Conservation (phyloP, 2,888 invertebrate species). For the Diadromus collaris region DNA sequence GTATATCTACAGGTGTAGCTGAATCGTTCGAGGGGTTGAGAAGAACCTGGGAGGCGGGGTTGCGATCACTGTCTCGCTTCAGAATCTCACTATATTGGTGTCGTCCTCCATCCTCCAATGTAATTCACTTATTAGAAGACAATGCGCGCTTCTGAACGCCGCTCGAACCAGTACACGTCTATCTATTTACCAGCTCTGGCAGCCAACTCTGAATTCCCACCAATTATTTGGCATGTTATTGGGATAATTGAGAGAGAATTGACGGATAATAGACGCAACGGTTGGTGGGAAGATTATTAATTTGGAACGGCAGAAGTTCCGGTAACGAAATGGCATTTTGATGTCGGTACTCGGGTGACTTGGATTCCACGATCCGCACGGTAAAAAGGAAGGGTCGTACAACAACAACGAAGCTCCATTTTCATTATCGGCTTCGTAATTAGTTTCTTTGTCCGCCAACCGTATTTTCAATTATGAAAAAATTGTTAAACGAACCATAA, state of each 20-base stretch:
- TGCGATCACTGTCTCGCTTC: constrained; percentile 32
- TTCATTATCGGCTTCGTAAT: too few species aligned
- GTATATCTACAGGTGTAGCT: background rate
- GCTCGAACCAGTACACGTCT: constrained; percentile 14
- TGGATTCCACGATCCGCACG: too few species aligned
- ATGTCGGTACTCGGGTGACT: background rate
- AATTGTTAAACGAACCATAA: background rate
- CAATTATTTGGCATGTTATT: constrained; percentile 53
- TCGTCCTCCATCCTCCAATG: constrained; percentile 28
- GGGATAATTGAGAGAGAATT: constrained; percentile 27
- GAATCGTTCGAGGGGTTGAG: constrained; percentile 8
- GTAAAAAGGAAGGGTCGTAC: too few species aligned
- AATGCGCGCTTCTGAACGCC: constrained; percentile 49
- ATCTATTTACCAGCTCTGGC: constrained; percentile 25
- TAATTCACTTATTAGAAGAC: constrained; percentile 56
- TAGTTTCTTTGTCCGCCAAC: background rate
- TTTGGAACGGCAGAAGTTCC: background rate
- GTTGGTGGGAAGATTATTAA: background rate
- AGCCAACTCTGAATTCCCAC: constrained; percentile 46
- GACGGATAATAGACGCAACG: background rate
- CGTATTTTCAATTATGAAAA: background rate
- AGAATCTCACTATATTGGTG: constrained; percentile 33
- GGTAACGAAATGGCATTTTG: background rate
- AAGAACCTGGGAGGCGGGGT: constrained; percentile 16
- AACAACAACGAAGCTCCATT: too few species aligned